Percentiles rank a stretch among this genome's conserved stretches.
Conservation (phyloP, 53 echinoderm and acorn worm species). For the Echinometra lucunter region DNA sequence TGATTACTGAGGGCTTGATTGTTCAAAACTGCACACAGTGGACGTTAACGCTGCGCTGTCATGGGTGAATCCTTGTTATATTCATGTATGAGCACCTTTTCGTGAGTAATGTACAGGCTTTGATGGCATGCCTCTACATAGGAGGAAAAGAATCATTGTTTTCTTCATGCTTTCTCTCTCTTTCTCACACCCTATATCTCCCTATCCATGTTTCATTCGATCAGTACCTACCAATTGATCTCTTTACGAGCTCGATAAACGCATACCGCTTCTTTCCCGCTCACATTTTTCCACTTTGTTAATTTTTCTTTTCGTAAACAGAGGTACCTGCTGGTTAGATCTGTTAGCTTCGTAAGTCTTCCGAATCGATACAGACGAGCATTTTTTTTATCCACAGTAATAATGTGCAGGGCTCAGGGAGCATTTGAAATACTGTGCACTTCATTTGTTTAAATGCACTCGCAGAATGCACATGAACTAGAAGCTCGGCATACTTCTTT, state of each 20-base stretch:
- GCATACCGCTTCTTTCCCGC: background rate
- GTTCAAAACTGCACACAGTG: no score
- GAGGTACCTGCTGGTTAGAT: background rate
- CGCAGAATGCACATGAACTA: slow-evolving; percentile 7
- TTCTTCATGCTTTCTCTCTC: background rate
- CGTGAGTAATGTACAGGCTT: no score
- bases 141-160: no score
- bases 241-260: no score
- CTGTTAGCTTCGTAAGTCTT: background rate
- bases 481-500: background rate
- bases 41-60: no score
- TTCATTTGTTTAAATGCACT: slow-evolving; percentile 35
- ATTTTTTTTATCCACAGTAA: background rate
- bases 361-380: background rate
- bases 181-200: background rate
- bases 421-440: slow-evolving; percentile 22
- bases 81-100: no score
- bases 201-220: background rate
- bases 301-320: background rate
- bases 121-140: no score
- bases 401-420: background rate
- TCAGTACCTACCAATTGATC: no score
- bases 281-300: background rate
- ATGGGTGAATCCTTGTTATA: no score
- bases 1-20: no score